Conservation (phyloP, 2,888 invertebrate genomes). For the Yponomeuta plumbellus region DNA sequence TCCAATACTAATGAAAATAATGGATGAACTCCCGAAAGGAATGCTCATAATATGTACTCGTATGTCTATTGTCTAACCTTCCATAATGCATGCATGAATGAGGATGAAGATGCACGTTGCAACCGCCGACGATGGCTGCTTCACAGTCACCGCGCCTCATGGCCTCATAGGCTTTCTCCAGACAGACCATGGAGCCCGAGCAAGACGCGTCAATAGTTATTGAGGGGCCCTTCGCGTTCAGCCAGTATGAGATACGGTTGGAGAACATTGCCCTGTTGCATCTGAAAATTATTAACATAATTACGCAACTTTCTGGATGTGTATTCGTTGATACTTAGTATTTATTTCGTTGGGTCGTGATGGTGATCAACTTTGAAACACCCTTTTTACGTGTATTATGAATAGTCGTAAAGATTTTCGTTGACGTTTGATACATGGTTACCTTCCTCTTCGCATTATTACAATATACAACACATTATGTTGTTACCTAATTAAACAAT, state of each 20-base stretch:
- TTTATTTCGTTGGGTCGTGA: no score
- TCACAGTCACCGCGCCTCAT: constrained; percentile 20
- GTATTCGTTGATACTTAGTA: no score
- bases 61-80: constrained; percentile 17
- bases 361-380: no score
- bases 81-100: constrained; percentile 18
- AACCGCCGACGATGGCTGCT: constrained; percentile 70
- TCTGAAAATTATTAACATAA: not conserved
- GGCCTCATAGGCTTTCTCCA: constrained; percentile 18
- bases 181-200: constrained; percentile 16
- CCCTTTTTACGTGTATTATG: no score
- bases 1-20: no score
- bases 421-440: no score
- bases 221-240: constrained; percentile 19
- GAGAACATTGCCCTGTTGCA: constrained; percentile 18
- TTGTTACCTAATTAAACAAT: no score
- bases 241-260: constrained; percentile 20
- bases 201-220: constrained; percentile 17
- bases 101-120: constrained; percentile 69
- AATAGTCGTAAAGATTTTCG: no score
- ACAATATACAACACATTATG: no score
- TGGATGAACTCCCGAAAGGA: no score
- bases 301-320: not conserved
- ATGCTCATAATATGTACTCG: no score
- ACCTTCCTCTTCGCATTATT: no score